Percentiles rank a stretch among this genome's conserved stretches.
phyloP scores from a whole-genome alignment of 2,888 invertebrate species.

The Papilio demoleus region DNA sequence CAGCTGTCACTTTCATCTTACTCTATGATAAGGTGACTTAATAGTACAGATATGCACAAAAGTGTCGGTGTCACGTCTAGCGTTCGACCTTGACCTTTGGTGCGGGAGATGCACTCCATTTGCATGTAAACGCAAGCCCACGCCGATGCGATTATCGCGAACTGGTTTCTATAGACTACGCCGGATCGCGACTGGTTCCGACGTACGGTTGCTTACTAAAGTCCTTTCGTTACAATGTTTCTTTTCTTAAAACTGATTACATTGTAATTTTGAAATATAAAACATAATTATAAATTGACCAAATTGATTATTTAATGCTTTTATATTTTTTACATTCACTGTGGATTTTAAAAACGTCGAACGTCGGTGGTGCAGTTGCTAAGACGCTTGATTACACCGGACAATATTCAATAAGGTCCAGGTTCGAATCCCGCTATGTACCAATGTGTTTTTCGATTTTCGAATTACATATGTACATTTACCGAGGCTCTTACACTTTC shows the following conservation, averaged over 20 bases:
- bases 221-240: conserved; percentile 43
- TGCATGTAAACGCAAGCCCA: conserved; percentile 70
- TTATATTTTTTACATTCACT: too few species aligned
- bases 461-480: too few species aligned
- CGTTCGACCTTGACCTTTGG: conserved; percentile 75
- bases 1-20: not conserved
- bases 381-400: too few species aligned
- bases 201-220: conserved; percentile 54
- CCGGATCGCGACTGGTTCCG: conserved; percentile 57
- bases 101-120: conserved; percentile 72
- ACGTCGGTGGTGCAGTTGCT: too few species aligned
- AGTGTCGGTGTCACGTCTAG: conserved; percentile 50
- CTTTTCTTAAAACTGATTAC: not conserved
- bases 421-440: too few species aligned
- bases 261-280: not conserved
- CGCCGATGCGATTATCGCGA: conserved; percentile 56
- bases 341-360: too few species aligned
- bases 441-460: too few species aligned
- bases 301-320: not conserved
- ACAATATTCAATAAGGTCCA: too few species aligned
- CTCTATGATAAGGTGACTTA: not conserved
- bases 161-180: conserved; percentile 61
- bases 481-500: too few species aligned
- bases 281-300: too few species aligned
- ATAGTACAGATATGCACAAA: conserved; percentile 53